Evolutionary conservation across 2,113 vertebrate species (phyloP).

Genomic region (Misgurnus mizolepis): DNA sequence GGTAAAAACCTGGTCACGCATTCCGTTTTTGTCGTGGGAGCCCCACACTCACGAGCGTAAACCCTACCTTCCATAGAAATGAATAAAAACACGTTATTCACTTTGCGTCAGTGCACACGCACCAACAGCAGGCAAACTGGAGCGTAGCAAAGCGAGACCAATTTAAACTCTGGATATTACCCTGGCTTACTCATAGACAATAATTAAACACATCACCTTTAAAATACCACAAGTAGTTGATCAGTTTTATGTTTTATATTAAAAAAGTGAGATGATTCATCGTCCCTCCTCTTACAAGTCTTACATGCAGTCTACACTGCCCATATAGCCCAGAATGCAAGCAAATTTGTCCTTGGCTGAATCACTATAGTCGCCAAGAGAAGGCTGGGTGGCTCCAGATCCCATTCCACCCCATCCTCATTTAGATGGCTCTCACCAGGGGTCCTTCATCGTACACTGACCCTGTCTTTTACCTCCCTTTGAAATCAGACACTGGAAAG

Average conservation of each 20-base stretch:
- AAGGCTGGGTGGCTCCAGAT: conserved; percentile 54
- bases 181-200: too few species aligned
- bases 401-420: conserved; percentile 49
- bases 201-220: neutral
- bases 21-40: too few species aligned
- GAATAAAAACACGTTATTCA: too few species aligned
- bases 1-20: too few species aligned
- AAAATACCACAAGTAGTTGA: conserved; percentile 20
- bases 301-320: conserved; percentile 38
- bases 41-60: too few species aligned
- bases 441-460: conserved; percentile 46
- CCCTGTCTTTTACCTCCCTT: conserved; percentile 52
- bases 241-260: conserved; percentile 31
- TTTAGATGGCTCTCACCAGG: conserved; percentile 47
- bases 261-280: conserved; percentile 42
- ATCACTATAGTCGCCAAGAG: conserved; percentile 53
- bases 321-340: conserved; percentile 32
- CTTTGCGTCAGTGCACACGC: too few species aligned
- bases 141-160: too few species aligned
- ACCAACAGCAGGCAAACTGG: too few species aligned
- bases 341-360: conserved; percentile 41
- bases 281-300: conserved; percentile 27
- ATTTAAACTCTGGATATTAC: too few species aligned
- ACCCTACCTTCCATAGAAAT: too few species aligned
- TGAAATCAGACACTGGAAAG: conserved; percentile 60